Base-by-base conservation (phyloP, 2,888 invertebrate species). In the Dynastes hyllus region DNA sequence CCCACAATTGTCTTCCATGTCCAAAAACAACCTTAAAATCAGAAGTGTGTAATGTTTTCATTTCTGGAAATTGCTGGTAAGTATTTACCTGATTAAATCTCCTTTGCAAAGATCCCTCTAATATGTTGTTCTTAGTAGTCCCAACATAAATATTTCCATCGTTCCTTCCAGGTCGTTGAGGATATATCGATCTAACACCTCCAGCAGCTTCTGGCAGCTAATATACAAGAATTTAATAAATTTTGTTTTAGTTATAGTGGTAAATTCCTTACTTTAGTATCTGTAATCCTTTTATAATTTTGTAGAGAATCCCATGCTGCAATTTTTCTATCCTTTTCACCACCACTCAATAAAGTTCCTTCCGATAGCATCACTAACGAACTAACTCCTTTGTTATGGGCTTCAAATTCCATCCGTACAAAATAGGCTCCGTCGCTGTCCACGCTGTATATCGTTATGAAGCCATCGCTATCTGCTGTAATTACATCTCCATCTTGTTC, bases 91-190 rank as follows among this genome's bases (percentile, higher is more conserved):
- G 94, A 85, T 95, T 95, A 88, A 98, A 98, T 86, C 96, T 92
- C 82, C 97, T 92, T 87, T 97, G 97, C 76, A 97, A 88, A 0
- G 97, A 97, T 5, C 98, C 97, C 88, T 97, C 97, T 86, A 97
- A 90, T 66, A 98, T 95, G 85, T 96, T 95, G 86, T 97, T 97
- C 81, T 94, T 92, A 1, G 96, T 96, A 2, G 97, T 98, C 8
- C 97, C 97, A 0, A 97, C 95, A 87, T 96, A 98, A 82, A 98
- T 93, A 86, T 96, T 96, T 5, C 97, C 97, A 86, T 97, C 97
- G 84, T 96, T 95, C 82, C 96, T 91, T 0, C 96, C 96, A 0
- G 96, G 95, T 80, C 96, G 91, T 89, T 96, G 96, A 0, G 97
- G 96, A 84, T 96, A 96, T 83, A 98, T 95, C 80, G 95, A 96